These are phyloP conservation scores for Melitaea athalia DNA, from an alignment of 2,888 invertebrate species.

Conservation along the genomic window DNA sequence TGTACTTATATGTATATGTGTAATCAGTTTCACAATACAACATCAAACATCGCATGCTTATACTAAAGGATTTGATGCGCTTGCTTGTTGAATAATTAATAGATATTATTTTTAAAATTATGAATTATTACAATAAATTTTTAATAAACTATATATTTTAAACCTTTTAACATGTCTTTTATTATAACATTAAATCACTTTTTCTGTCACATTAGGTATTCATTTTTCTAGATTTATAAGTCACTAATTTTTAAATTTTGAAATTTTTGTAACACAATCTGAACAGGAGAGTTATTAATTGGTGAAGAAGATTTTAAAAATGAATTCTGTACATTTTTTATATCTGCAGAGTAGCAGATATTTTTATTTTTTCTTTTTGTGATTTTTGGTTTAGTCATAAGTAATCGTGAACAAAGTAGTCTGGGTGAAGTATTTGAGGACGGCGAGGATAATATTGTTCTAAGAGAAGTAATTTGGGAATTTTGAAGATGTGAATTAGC, in stretches of 20 bases:
- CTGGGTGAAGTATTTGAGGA: slow-evolving; percentile 59
- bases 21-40: background rate
- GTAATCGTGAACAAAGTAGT: slow-evolving; percentile 57
- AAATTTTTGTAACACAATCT: slow-evolving; percentile 65
- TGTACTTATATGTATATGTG: too few relatives aligned
- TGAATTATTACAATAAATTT: background rate
- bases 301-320: slow-evolving; percentile 54
- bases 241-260: slow-evolving; percentile 56
- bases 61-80: background rate
- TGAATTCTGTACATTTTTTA: slow-evolving; percentile 42
- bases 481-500: slow-evolving; percentile 62
- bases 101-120: background rate
- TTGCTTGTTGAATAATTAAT: slow-evolving; percentile 3
- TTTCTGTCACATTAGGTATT: background rate
- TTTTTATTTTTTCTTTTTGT: slow-evolving; percentile 44
- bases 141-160: slow-evolving; percentile 1
- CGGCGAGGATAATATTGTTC: slow-evolving; percentile 52
- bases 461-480: slow-evolving; percentile 51
- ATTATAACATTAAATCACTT: background rate
- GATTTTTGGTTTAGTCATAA: slow-evolving; percentile 50
- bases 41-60: background rate
- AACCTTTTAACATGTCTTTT: background rate
- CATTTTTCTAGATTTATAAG: slow-evolving; percentile 5
- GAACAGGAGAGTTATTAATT: slow-evolving; percentile 54
- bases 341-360: slow-evolving; percentile 10